Conservation (phyloP, 2,113 vertebrate species). For the Cercopithecus mona region DNA sequence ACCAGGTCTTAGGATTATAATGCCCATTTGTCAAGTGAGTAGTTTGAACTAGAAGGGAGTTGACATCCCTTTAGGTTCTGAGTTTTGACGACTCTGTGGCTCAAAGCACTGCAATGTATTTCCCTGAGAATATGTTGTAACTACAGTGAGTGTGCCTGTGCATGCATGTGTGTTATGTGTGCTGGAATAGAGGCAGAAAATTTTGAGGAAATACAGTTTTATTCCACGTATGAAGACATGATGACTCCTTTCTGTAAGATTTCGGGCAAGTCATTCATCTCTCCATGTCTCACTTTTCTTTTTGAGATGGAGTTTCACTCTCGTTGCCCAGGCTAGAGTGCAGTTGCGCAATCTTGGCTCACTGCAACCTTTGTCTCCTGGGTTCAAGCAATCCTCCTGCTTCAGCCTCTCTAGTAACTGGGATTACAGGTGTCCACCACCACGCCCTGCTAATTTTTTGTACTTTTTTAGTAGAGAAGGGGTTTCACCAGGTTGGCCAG, state of each 20-base stretch:
- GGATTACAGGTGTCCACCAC: too few species aligned
- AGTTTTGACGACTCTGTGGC: neutral
- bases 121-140: neutral
- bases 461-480: too few species aligned
- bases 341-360: too few species aligned
- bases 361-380: too few species aligned
- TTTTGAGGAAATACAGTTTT: neutral
- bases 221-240: neutral
- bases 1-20: neutral
- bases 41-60: neutral
- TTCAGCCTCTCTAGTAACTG: too few species aligned
- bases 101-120: neutral
- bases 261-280: neutral
- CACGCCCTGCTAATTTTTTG: too few species aligned
- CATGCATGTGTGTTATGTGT: neutral
- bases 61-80: neutral
- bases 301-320: too few species aligned
- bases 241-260: neutral
- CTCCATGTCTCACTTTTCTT: neutral
- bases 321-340: too few species aligned
- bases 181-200: neutral
- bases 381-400: too few species aligned
- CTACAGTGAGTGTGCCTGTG: accelerated
- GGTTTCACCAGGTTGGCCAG: too few species aligned
- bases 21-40: neutral